A percentile compares a stretch with the other conserved stretches of the same genome.
Conservation (phyloP, 2,797 vertebrate genomes). For the Fistularia tabacaria region DNA sequence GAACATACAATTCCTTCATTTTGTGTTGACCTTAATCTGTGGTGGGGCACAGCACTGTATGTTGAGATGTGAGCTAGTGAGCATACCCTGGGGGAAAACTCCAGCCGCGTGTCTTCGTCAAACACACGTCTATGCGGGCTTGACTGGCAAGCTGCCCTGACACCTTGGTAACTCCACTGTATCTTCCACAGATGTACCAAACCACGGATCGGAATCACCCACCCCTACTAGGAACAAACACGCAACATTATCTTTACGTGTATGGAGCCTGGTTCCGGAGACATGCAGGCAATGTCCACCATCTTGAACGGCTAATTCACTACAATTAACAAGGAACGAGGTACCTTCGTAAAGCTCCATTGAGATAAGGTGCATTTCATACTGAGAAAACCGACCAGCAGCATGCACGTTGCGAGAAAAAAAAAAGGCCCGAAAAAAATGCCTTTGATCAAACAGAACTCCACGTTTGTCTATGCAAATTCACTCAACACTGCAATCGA, state of each 20-base stretch:
- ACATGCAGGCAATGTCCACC: conserved; percentile 74
- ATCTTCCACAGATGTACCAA: conserved; percentile 82
- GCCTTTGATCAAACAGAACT: conserved; percentile 74
- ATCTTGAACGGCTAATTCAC: conserved; percentile 70
- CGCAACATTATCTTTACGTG: conserved; percentile 60
- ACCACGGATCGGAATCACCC: conserved; percentile 68
- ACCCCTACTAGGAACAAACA: conserved; percentile 58
- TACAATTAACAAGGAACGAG: conserved; percentile 49
- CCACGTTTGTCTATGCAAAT: conserved; percentile 79
- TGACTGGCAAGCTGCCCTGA: conserved; percentile 69
- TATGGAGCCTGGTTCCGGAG: conserved; percentile 61
- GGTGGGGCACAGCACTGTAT: conserved; percentile 66
- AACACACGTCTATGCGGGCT: conserved; percentile 53
- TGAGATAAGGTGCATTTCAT: conserved; percentile 36
- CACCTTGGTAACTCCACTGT: conserved; percentile 75
- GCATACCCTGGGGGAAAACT: conserved; percentile 56
- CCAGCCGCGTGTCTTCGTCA: conserved; percentile 51
- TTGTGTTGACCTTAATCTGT: conserved; percentile 64
- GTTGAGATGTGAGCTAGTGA: conserved; percentile 70
- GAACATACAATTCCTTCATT: conserved; percentile 62
- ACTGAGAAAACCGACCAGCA: conserved; percentile 40
- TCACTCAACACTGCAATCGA: conserved; percentile 68
- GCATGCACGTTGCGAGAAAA: conserved; percentile 59
- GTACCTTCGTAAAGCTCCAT: conserved; percentile 43
- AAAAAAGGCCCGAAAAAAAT: conserved; percentile 6